Conservation (phyloP, 2,113 vertebrate species). For the Picathartes gymnocephalus region DNA sequence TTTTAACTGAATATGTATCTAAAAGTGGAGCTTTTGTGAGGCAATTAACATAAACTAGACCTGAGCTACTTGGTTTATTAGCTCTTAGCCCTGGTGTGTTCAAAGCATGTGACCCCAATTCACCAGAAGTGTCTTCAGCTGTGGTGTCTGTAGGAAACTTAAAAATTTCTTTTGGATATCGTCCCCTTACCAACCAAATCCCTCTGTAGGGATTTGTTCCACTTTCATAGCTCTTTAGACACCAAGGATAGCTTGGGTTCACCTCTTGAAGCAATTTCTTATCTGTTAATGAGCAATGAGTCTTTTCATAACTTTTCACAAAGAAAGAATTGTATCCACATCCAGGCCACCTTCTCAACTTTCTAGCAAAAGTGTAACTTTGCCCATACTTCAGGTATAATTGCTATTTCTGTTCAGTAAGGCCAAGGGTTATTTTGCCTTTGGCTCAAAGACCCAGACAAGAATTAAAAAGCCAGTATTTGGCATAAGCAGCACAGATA, state of each 20-base stretch:
- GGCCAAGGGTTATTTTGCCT: not conserved
- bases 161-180: not conserved
- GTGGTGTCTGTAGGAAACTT: not conserved
- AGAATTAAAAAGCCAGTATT: not conserved
- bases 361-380: not conserved
- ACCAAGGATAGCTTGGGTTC: not conserved
- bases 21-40: not conserved
- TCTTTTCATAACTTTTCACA: not conserved
- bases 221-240: not conserved
- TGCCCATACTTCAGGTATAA: not conserved
- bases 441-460: not conserved
- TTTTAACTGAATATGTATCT: not conserved
- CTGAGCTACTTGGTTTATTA: not conserved
- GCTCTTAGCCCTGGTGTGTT: not conserved
- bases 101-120: not conserved
- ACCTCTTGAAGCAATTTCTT: not conserved
- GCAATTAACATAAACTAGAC: not conserved
- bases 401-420: not conserved
- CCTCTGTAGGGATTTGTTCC: not conserved
- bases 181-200: not conserved
- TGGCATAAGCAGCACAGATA: not conserved
- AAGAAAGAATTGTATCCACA: not conserved
- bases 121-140: not conserved
- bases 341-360: not conserved
- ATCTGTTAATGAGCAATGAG: not conserved